These are phyloP conservation scores for Pectinophora gossypiella DNA, from an alignment of 1,140 invertebrate species.

Conservation along the genomic window DNA sequence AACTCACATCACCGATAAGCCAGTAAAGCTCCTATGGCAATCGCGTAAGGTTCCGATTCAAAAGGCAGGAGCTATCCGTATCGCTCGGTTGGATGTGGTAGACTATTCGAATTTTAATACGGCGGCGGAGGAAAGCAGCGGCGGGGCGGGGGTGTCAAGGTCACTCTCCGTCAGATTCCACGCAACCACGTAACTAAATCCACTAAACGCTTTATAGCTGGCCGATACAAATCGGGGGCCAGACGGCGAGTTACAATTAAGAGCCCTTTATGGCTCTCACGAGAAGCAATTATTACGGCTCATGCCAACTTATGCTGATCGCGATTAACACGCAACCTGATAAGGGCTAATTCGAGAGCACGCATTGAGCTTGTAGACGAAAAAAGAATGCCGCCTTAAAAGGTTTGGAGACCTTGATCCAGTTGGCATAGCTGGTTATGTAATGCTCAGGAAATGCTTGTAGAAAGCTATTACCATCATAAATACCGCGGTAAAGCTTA, in stretches of 20 bases:
- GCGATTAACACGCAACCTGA: slow-evolving; percentile 44
- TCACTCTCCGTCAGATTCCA: slow-evolving; percentile 55
- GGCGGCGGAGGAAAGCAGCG: slow-evolving; percentile 25
- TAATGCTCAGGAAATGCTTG: slow-evolving; percentile 7
- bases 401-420: slow-evolving; percentile 41
- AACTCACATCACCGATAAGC: slow-evolving; percentile 14
- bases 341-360: slow-evolving; percentile 47
- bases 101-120: slow-evolving; percentile 64
- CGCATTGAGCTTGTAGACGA: slow-evolving; percentile 44
- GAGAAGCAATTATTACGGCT: slow-evolving; percentile 51
- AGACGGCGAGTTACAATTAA: slow-evolving; percentile 31
- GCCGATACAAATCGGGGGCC: slow-evolving; percentile 44
- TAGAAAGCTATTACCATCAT: background rate
- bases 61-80: slow-evolving; percentile 31
- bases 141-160: slow-evolving; percentile 50
- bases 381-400: slow-evolving; percentile 36
- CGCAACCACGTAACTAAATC: slow-evolving; percentile 47
- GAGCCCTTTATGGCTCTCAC: slow-evolving; percentile 43
- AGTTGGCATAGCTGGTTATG: slow-evolving; percentile 17
- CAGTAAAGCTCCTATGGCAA: slow-evolving; percentile 27
- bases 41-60: slow-evolving; percentile 28
- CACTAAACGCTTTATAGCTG: slow-evolving; percentile 27
- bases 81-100: slow-evolving; percentile 41
- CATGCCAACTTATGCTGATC: slow-evolving; percentile 26
- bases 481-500: background rate